These are phyloP conservation scores for Apogon talboti DNA, from an alignment of 2,797 vertebrate species.

Conservation along the genomic window DNA sequence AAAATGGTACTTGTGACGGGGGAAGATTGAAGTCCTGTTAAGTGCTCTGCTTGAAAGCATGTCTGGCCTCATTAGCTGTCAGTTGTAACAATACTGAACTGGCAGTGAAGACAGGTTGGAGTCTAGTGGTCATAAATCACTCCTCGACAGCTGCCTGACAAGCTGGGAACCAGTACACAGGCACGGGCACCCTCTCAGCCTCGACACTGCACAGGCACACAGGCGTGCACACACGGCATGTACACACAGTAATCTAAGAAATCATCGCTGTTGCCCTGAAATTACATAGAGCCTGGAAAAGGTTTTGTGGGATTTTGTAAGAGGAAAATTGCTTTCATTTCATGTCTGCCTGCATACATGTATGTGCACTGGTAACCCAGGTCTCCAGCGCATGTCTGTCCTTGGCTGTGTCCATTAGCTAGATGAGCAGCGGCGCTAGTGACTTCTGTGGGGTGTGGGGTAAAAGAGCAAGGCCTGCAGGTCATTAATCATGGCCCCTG, in stretches of 20 bases:
- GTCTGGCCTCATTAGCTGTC: conserved; percentile 97
- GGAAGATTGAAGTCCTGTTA: conserved; percentile 84
- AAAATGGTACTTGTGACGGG: conserved; percentile 76
- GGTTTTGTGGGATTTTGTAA: conserved; percentile 45
- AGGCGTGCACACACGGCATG: conserved; percentile 23
- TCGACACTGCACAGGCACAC: conserved; percentile 62
- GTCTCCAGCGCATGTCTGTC: conserved; percentile 37
- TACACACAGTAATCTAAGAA: conserved; percentile 61
- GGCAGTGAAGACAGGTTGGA: conserved; percentile 96
- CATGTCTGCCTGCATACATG: conserved; percentile 23
- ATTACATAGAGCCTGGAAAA: conserved; percentile 51
- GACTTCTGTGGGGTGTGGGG: conserved; percentile 60
- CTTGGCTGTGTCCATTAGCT: conserved; percentile 68
- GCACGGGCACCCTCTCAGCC: conserved; percentile 67
- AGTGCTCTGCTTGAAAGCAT: conserved; percentile 87
- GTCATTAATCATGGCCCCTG: conserved; percentile 87
- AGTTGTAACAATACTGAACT: conserved; percentile 96
- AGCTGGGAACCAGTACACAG: conserved; percentile 86
- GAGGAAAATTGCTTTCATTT: conserved; percentile 56
- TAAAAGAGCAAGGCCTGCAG: conserved; percentile 73
- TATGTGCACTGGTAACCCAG: conserved; percentile 8
- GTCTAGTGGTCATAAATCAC: conserved; percentile 91
- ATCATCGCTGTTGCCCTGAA: conserved; percentile 49
- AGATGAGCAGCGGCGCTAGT: conserved; percentile 70
- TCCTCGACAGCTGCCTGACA: conserved; percentile 90